Evolutionary conservation across 35 echinoderm and acorn worm genomes (phyloP).

Genomic region (Apostichopus parvimensis): DNA sequence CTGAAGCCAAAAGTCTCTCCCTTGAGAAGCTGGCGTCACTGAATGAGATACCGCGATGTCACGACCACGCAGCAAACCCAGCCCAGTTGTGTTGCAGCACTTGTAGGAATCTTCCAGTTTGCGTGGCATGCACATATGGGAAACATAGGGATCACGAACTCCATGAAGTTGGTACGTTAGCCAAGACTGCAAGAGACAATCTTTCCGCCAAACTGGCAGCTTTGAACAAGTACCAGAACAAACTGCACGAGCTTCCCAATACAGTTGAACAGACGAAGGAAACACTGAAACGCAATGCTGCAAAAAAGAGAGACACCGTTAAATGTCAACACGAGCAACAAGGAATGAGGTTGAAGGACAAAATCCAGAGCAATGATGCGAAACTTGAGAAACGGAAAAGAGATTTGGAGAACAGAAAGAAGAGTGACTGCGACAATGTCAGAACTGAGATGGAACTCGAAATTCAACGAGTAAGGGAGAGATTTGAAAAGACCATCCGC

Average conservation of each 20-base stretch:
- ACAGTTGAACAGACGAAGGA: background rate
- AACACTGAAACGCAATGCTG: background rate
- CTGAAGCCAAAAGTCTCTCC: background rate
- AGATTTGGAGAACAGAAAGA: background rate
- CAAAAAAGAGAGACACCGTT: background rate
- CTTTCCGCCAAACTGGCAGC: background rate
- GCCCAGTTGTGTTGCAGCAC: conserved; percentile 25
- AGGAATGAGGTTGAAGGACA: background rate
- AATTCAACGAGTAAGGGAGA: background rate
- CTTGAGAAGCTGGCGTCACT: conserved; percentile 26
- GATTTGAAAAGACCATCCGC: background rate
- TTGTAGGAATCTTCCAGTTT: conserved; percentile 24
- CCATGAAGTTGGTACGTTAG: conserved; percentile 32
- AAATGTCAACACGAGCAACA: conserved; percentile 1
- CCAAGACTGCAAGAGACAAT: conserved; percentile 6
- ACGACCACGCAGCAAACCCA: background rate
- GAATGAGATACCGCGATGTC: conserved; percentile 13
- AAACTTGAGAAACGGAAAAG: background rate
- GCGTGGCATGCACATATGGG: conserved; percentile 17
- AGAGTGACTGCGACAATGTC: background rate
- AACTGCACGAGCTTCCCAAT: background rate
- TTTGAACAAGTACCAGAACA: background rate
- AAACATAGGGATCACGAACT: conserved; percentile 27
- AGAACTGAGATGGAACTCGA: background rate
- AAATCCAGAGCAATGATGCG: background rate